These are phyloP conservation scores for Leptinotarsa peninsularis DNA, from an alignment of 2,888 invertebrate species.

Conservation along the genomic window DNA sequence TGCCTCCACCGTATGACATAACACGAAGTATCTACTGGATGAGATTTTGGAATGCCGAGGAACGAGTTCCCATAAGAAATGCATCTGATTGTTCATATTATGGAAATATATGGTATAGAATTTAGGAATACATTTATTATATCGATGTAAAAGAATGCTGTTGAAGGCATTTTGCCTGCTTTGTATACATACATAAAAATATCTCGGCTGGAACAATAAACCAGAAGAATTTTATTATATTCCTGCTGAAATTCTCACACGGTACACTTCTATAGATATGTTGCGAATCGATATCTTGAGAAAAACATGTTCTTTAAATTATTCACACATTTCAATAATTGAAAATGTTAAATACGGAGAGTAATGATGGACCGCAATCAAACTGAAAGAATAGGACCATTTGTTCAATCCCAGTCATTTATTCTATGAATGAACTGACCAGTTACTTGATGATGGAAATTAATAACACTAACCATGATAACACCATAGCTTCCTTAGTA, in stretches of 20 bases:
- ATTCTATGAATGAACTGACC: no score
- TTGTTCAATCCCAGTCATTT: no score
- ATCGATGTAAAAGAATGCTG: slow-evolving; percentile 37
- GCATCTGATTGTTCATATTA: slow-evolving; percentile 57
- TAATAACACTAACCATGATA: no score
- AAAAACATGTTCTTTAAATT: background rate
- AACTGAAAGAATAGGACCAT: no score
- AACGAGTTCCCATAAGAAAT: slow-evolving; percentile 56
- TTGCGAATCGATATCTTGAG: background rate
- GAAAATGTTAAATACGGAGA: no score
- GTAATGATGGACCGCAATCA: no score
- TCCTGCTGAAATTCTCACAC: slow-evolving; percentile 7
- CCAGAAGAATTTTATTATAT: slow-evolving; percentile 23
- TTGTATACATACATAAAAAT: slow-evolving; percentile 37
- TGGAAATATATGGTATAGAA: slow-evolving; percentile 51
- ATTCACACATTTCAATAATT: no score
- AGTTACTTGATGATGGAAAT: no score
- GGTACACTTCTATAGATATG: background rate
- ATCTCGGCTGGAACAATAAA: slow-evolving; percentile 23
- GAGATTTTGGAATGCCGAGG: slow-evolving; percentile 54
- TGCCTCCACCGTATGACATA: background rate
- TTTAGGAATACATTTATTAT: slow-evolving; percentile 39
- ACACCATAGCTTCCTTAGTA: no score
- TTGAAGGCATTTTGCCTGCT: slow-evolving; percentile 28
- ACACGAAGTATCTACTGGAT: slow-evolving; percentile 32